Evolutionary conservation across 2,888 invertebrate genomes (phyloP), one percentile per base, ranked within the genome.

Genomic region (Mythimna impura): DNA sequence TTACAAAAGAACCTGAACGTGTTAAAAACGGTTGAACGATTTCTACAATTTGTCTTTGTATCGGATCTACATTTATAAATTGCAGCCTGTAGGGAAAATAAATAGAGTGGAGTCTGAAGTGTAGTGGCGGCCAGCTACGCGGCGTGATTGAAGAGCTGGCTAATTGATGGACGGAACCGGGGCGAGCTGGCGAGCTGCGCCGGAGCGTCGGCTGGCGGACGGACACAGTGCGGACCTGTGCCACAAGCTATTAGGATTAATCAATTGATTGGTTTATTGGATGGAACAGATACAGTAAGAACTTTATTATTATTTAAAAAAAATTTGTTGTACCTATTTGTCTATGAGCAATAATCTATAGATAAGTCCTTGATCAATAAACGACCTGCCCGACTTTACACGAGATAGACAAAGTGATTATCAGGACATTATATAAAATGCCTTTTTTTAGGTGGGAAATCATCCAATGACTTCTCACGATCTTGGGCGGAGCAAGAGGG

Each of bases 41-140:
- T 78, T 47, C 30, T 50, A 58, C 52, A 57, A 73, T 73, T 58
- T 79, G 73, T 77, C 66, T 77, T 50, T 62, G 52, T 58, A 54
- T 63, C 30, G 55, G 36, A 72, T 50, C 54, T 71, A 61, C 14
- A 17, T 30, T 54, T 65, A 47, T 52, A 71, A 30, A 77, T 78
- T 78, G 74, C 67, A 64, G 63, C 67, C 36, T 34, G 20, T 30
- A 50, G 34, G 20, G 47, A 43, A 64, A 73, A 68, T 67, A 78
- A 64, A 67, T 64, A 47, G 17, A 54, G 9, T 40, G 22, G 10
- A 36, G 17, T 66, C 5, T 17, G 54, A 36, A 47, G 40, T 34
- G 52, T 52, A 50, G 57, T 34, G 62, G 57, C 58, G 55, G 30
- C 52, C 8, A 14, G 50, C 10, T 17, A 30, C 22, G 57, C 50